Evolutionary conservation across 1,140 invertebrate genomes (phyloP), one percentile per base, ranked within the genome.

Genomic region (Macrotrachela quadricornifera): DNA sequence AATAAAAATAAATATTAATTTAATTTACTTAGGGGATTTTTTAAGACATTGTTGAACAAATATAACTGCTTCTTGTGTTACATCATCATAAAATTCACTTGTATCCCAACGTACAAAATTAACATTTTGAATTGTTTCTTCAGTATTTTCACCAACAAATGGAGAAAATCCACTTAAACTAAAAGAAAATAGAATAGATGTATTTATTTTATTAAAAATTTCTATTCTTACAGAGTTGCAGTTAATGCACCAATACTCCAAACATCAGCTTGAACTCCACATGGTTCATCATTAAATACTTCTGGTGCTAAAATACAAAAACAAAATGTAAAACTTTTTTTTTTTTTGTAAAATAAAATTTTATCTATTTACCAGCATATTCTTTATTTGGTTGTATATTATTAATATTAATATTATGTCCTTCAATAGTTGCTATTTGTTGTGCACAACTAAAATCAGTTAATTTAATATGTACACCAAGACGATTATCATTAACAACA

Each of bases 1-100:
- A 57, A 59, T 49, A 58, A 59, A 6, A 40, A 11, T 15, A 10
- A 46, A 47, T n/a, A 15, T 42, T 6, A n/a, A n/a, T 15, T 30
- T 54, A 55, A 71, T 76, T 73, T 73, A 86, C 82, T 78, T 79
- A 45, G 88, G 85, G 58, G 83, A 78, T 58, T 86, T 78, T 72
- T 95, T 96, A 70, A 97, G 85, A 30, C 92, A 73, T 56, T 85
- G 77, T 79, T 91, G 91, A 18, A 95, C 76, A 72, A 97, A 95
- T 55, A 87, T 75, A 0, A 88, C 82, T 6, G 80, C 82, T 70
- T 96, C 91, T 65, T 86, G 85, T 14, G 84, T 88, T 21, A 91
- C 77, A 69, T 92, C 86, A 61, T 88, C 85, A 65, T 82, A 91
- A 0, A 97, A 75, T 70, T 88, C 78, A 62, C 94, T 87, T 62